A percentile compares a stretch with the other conserved stretches of the same genome.
Conservation (phyloP, 2,888 invertebrate genomes). For the Crematogaster levior region DNA sequence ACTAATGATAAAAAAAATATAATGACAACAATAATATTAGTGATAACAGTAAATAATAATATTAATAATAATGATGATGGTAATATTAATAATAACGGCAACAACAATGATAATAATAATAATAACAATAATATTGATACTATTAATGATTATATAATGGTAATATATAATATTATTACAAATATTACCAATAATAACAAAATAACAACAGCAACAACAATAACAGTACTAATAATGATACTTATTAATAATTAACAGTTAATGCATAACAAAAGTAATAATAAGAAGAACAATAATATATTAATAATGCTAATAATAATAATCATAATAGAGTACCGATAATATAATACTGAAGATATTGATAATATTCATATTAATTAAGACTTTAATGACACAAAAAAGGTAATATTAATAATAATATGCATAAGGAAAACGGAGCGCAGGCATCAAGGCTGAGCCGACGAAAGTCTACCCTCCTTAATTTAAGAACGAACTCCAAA, state of each 20-base stretch:
- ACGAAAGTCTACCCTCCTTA: slow-evolving; percentile 65
- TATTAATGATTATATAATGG: slow-evolving; percentile 56
- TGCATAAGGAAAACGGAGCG: slow-evolving; percentile 55
- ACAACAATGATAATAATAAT: slow-evolving; percentile 46
- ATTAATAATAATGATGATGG: slow-evolving; percentile 29
- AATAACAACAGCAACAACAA: slow-evolving; percentile 60
- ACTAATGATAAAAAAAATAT: slow-evolving; percentile 27
- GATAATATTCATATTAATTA: slow-evolving; percentile 47
- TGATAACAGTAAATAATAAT: slow-evolving; percentile 50
- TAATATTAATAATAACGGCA: slow-evolving; percentile 42
- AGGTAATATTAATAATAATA: slow-evolving; percentile 40
- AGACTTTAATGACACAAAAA: slow-evolving; percentile 37
- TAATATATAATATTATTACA: slow-evolving; percentile 58
- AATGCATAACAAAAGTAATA: slow-evolving; percentile 60
- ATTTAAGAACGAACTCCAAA: slow-evolving; percentile 57
- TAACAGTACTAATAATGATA: slow-evolving; percentile 54
- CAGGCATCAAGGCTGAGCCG: slow-evolving; percentile 56
- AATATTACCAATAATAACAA: slow-evolving; percentile 63
- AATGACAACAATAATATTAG: slow-evolving; percentile 58
- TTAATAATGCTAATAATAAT: slow-evolving; percentile 44
- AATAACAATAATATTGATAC: slow-evolving; percentile 56
- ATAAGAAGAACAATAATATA: slow-evolving; percentile 52
- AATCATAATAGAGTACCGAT: slow-evolving; percentile 48
- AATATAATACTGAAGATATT: slow-evolving; percentile 42
- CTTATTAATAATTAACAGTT: slow-evolving; percentile 58